Conservation (phyloP, 1,140 invertebrate species). For the Elysia chlorotica region DNA sequence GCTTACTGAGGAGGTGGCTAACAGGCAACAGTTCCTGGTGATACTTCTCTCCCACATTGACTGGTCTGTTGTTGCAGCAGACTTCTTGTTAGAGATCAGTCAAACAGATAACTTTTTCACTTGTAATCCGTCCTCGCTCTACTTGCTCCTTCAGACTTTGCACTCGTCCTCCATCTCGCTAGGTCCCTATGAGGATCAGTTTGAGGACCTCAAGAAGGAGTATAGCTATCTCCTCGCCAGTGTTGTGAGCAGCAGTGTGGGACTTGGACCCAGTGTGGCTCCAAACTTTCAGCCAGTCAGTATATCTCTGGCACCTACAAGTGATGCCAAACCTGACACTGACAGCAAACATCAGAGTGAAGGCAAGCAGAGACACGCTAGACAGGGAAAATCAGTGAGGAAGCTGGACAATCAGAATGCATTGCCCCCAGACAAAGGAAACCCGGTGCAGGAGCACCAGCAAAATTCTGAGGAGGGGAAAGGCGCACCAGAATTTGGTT, state of each 20-base stretch:
- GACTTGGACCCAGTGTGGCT: background rate
- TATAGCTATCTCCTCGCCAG: slow-evolving; percentile 50
- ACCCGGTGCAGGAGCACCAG: too few species aligned
- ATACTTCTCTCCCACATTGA: slow-evolving; percentile 45
- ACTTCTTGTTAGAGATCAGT: slow-evolving; percentile 51
- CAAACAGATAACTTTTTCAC: slow-evolving; percentile 56
- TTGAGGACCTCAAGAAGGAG: slow-evolving; percentile 65
- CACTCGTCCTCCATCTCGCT: slow-evolving; percentile 67
- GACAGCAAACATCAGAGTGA: too few species aligned
- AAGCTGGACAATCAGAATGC: too few species aligned
- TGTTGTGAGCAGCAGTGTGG: slow-evolving; percentile 37
- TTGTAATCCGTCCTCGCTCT: slow-evolving; percentile 58
- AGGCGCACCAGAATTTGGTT: too few species aligned
- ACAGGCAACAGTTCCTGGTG: slow-evolving; percentile 45
- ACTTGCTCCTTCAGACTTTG: slow-evolving; percentile 68
- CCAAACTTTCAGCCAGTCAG: slow-evolving; percentile 6
- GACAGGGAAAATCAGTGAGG: too few species aligned
- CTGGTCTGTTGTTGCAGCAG: slow-evolving; percentile 49
- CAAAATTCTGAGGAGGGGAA: too few species aligned
- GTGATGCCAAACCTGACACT: slow-evolving; percentile 14
- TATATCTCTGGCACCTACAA: background rate
- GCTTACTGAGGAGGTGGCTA: slow-evolving; percentile 45
- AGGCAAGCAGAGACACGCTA: too few species aligned
- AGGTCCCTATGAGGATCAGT: slow-evolving; percentile 64
- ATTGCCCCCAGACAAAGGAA: too few species aligned